Evolutionary conservation across 2,797 vertebrate genomes (phyloP), one percentile per base, ranked within the genome.

Genomic region (Loriculus beryllinus): DNA sequence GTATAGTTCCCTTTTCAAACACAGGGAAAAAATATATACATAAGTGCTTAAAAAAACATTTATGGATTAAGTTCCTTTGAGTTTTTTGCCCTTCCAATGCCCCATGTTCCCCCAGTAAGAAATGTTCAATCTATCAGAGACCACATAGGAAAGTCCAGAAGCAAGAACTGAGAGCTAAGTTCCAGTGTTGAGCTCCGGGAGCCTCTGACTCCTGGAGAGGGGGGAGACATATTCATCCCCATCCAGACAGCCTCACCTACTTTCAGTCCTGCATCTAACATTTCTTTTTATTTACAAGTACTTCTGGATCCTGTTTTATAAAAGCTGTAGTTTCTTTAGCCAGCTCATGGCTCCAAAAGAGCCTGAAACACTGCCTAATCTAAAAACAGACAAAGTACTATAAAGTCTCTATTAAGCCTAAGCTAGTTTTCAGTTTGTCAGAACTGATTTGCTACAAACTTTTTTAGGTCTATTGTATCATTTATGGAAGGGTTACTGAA

Each of bases 381-480:
- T 81, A 57, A 81, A 89, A 80, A 45, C 20, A 60, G 51, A 80
- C n/a, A n/a, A 75, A 40, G 25, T 68, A 29, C n/a, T 57, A 39
- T 49, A 31, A 93, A 82, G 45, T 57, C 26, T 78, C 56, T 85
- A 49, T 92, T 83, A 96, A 75, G 35, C 19, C 48, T 56, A 91
- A 85, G 3, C 52, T 74, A 65, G 60, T 91, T 90, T 86, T 95
- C 79, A 83, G 26, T 19, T 14, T 91, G 82, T 88, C 91, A 88
- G 42, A 92, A 81, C 26, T 88, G 82, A 83, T 90, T 92, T 94
- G 47, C 65, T 88, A 39, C 33, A 43, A 59, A 31, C 19, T 90
- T 72, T 93, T 90, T 54, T 68, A 68, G 51, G 65, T 33, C 39
- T 87, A 45, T 90, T 62, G 42, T 78, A 65, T 69, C 82, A 65